Evolutionary conservation across 2,113 vertebrate genomes (phyloP), one percentile per base, ranked within the genome.

Genomic region (Hemichromis elongatus): DNA sequence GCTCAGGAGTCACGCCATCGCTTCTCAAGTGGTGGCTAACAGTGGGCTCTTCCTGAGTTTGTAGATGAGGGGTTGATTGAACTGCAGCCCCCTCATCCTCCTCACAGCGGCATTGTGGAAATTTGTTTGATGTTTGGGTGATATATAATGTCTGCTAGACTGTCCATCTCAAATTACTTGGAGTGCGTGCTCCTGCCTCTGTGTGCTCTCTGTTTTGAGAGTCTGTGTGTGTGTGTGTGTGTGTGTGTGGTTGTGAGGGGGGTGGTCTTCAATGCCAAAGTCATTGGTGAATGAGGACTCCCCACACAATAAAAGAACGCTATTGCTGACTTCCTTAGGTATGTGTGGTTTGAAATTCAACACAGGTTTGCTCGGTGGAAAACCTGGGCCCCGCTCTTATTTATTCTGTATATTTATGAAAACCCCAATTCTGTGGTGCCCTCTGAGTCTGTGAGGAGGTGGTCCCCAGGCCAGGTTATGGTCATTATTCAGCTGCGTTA

Each of bases 261-360:
- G 86, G 89, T 59, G 33, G 63, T 83, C 80, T 42, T 86, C 47
- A 50, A 52, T 79, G 52, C 85, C 70, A 55, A 87, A 89, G 79
- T 84, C 77, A 88, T 92, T 92, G 91, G 86, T 92, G 92, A 90
- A 88, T 90, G 89, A 94, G 86, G 90, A 91, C 84, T 91, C 92
- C 91, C 90, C 85, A 66, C 93, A 94, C 86, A 91, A 94, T 94
- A 93, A 94, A 93, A 89, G 77, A 91, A 90, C 81, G 80, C 84
- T 90, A 93, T 93, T 94, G 92, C 92, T 90, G 90, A 95, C 94
- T 93, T 95, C 92, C 91, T 92, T 89, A 86, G 92, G 90, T 93
- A 95, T 92, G 94, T 95, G 92, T 91, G 94, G 92, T 94, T 94
- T 95, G 93, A 95, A 96, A 95, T 91, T 89, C 91, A 93, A 92